These are phyloP conservation scores for Australoheros facetus DNA, from an alignment of 2,797 vertebrate species.

Conservation along the genomic window DNA sequence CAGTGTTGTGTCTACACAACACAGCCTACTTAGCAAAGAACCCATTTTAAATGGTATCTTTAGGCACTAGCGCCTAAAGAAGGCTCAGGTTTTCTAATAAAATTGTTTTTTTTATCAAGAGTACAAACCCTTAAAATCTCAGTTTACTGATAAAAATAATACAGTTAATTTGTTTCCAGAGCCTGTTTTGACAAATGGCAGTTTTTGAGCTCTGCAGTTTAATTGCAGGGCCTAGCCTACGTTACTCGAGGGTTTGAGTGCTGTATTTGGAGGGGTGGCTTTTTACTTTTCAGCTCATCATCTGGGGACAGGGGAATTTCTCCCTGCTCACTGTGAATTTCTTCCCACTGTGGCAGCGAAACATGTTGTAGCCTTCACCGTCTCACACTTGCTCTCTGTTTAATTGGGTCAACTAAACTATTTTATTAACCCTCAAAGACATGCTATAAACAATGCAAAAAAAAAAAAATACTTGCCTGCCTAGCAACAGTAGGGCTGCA, in stretches of 20 bases:
- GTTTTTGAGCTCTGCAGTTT: background rate
- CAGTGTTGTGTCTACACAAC: no score
- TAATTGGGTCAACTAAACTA: background rate
- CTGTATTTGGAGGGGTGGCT: background rate
- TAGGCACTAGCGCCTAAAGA: no score
- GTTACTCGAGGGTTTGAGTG: background rate
- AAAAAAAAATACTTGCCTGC: background rate
- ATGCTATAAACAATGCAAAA: background rate
- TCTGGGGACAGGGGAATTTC: background rate
- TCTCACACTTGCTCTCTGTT: background rate
- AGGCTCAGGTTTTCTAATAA: background rate
- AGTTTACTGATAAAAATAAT: background rate
- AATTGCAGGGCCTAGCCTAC: background rate
- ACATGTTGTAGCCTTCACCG: background rate
- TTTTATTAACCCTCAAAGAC: background rate
- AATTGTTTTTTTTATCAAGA: background rate
- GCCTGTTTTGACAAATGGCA: background rate
- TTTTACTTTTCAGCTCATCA: background rate
- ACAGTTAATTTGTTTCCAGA: background rate
- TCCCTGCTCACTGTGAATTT: background rate
- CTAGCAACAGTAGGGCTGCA: constrained; percentile 1
- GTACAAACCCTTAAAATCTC: background rate
- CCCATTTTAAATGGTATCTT: no score
- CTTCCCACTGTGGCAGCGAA: background rate
- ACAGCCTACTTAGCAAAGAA: no score